Conservation (phyloP, 2,797 vertebrate genomes). For the Poeciliopsis infans region DNA sequence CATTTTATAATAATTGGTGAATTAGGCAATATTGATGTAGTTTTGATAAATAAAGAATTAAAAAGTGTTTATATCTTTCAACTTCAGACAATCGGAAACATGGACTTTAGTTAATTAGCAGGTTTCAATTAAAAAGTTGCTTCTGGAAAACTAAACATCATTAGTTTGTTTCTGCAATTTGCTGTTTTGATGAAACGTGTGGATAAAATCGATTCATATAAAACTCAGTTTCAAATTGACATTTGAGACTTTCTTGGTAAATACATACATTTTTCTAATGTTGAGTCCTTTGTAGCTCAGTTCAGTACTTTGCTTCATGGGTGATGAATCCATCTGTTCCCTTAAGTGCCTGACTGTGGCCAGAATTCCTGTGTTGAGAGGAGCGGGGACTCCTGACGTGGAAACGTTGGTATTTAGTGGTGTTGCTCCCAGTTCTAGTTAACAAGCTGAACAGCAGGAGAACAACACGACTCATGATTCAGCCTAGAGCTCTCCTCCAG, state of each 20-base stretch:
- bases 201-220: background rate
- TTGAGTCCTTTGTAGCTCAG: background rate
- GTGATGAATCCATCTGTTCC: conserved; percentile 19
- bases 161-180: background rate
- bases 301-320: conserved; percentile 12
- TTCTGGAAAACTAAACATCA: background rate
- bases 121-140: background rate
- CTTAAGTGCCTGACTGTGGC: conserved; percentile 33
- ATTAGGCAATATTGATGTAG: background rate
- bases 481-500: conserved; percentile 13
- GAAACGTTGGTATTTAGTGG: conserved; percentile 65
- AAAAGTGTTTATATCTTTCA: background rate
- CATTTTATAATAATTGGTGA: background rate
- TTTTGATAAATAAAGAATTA: background rate
- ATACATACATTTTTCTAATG: background rate
- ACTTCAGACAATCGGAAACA: background rate
- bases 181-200: background rate
- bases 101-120: background rate
- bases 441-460: conserved; percentile 38
- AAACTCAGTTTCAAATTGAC: background rate
- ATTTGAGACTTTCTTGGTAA: background rate
- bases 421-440: conserved; percentile 39
- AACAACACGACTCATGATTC: conserved; percentile 23
- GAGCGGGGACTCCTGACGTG: conserved; percentile 31
- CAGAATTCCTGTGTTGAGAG: conserved; percentile 67